Evolutionary conservation across 2,888 invertebrate genomes (phyloP), one percentile per base, ranked within the genome.

Genomic region (Aleiodes leptofemur): DNA sequence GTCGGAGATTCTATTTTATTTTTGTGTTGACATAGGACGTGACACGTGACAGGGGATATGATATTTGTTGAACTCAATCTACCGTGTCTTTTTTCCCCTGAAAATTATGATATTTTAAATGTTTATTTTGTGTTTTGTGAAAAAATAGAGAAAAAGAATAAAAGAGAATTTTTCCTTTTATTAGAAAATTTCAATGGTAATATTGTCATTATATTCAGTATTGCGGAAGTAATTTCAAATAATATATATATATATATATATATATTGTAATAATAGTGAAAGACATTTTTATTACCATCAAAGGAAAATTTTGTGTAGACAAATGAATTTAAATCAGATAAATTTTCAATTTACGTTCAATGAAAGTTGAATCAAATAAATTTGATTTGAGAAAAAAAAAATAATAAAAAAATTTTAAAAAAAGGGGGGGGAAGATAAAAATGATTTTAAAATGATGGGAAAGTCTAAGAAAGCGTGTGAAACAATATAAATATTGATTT

Each of bases 21-120:
- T 48, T 61, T 38, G 38, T 64, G 64, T 64, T 64, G 64, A 64
- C 23, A 43, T 70, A 70, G 16, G 50, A 23, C 57, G 29, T 70
- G 43, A 70, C 57, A 57, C 48, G 48, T 70, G 57, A 70, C 70
- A 70, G 56, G 29, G 55, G 43, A 56, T 14, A 56, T 57, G 56
- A 57, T 70, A 70, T 70, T 70, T 70, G 57, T 56, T 29, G 43
- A 57, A 48, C 29, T 70, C 43, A 70, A 70, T 70, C 70, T 56
- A 70, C 56, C 43, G 48, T 70, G 56, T 70, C 23, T 38, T 70
- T 9, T 43, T 34, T 34, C 3, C 4, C 6, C 6, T 4, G 34
- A 23, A 57, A 70, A 57, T 70, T 70, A 70, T 70, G 70, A 70
- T 70, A 31, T 57, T 64, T 43, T 48, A 38, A 48, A 64, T 64